Percentiles rank a stretch among this genome's conserved stretches.
Conservation (phyloP, 2,113 vertebrate species). For the Chascanopsetta lugubris region DNA sequence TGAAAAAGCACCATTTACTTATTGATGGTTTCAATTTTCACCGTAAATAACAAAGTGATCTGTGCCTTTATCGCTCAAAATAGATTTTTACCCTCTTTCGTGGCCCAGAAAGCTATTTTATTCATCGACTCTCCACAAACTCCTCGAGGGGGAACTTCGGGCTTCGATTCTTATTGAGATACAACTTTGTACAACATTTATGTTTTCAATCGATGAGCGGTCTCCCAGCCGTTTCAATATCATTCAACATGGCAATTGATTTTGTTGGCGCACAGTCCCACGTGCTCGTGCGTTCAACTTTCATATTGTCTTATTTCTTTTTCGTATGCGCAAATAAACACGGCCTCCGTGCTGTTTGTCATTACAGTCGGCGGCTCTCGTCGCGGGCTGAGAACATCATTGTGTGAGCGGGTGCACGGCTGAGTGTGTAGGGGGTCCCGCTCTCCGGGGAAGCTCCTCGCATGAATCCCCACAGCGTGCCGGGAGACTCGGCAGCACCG, state of each 20-base stretch:
- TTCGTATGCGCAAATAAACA: neutral
- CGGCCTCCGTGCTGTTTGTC: neutral
- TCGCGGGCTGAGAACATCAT: neutral
- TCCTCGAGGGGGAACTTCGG: too few relatives aligned
- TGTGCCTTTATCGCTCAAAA: too few relatives aligned
- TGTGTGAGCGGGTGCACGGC: neutral
- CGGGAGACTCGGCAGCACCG: neutral
- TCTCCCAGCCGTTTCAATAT: neutral
- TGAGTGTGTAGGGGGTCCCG: neutral
- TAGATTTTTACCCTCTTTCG: too few relatives aligned
- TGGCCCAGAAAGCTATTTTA: too few relatives aligned
- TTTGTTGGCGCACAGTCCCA: neutral
- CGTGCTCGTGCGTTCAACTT: too few relatives aligned
- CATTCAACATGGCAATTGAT: neutral
- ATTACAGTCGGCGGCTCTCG: neutral
- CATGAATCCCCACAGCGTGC: constrained; percentile 12
- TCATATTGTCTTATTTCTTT: neutral
- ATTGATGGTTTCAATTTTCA: too few relatives aligned
- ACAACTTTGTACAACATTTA: neutral
- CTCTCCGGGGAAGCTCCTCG: neutral
- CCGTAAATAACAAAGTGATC: too few relatives aligned
- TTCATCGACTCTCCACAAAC: too few relatives aligned
- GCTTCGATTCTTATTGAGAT: too few relatives aligned
- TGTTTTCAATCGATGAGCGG: neutral
- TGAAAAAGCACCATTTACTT: too few relatives aligned